A percentile compares a stretch with the other conserved stretches of the same genome.
These are phyloP conservation scores for Acrobasis consociella DNA, from an alignment of 2,888 invertebrate species.

Conservation along the genomic window DNA sequence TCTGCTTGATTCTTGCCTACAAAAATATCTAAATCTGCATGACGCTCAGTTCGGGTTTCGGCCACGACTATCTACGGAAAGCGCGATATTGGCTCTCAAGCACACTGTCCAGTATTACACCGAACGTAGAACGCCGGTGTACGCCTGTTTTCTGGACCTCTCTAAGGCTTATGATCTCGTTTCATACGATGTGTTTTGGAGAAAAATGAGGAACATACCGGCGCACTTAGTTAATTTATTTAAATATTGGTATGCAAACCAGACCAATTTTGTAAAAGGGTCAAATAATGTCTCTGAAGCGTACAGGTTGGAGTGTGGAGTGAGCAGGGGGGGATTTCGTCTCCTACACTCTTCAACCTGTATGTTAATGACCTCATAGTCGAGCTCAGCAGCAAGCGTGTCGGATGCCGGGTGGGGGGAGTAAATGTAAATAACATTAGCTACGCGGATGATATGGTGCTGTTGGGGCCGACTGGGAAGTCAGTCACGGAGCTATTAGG, in stretches of 20 bases:
- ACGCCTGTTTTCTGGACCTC: no score
- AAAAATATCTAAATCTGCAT: conserved; percentile 20
- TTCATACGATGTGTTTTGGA: no score
- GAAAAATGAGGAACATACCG: no score
- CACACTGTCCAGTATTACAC: conserved; percentile 28
- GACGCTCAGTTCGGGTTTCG: conserved; percentile 30
- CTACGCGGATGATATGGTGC: conserved; percentile 15
- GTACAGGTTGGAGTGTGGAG: conserved; percentile 20
- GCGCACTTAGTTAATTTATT: no score
- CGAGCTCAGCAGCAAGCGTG: no score
- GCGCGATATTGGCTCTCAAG: conserved; percentile 28
- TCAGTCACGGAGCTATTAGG: not conserved
- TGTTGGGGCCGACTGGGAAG: not conserved
- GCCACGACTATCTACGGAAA: conserved; percentile 28
- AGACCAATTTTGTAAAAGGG: conserved; percentile 14
- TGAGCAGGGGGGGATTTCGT: conserved; percentile 12
- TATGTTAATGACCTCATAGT: no score
- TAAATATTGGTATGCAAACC: conserved; percentile 21
- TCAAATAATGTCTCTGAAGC: conserved; percentile 5
- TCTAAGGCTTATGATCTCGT: no score
- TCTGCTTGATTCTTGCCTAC: no score
- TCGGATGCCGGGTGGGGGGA: no score
- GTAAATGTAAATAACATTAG: conserved; percentile 10
- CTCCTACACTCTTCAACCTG: no score
- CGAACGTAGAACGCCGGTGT: conserved; percentile 17